Evolutionary conservation across 2,888 invertebrate genomes (phyloP), one percentile per base, ranked within the genome.

Genomic region (Drosophila differens): DNA sequence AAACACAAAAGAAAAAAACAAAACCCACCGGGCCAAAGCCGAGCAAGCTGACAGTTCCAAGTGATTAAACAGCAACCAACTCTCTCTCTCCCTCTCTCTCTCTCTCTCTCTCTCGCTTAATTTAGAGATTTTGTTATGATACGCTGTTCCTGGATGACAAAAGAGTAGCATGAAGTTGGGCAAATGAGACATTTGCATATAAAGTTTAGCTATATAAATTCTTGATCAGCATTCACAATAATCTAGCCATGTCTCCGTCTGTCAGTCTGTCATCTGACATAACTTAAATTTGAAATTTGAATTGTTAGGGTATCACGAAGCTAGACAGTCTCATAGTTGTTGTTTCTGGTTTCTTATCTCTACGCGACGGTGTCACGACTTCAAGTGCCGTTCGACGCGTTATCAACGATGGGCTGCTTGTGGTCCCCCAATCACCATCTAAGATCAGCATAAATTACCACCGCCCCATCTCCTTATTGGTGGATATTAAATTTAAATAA

Each of bases 41-140:
- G 35, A 39, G 44, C 54, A 69, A 75, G 69, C 58, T 37, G 76
- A 9, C 74, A 63, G 74, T 63, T 74, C 74, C 74, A 58, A 35
- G 6, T 55, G 58, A 74, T 33, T 57, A 74, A 51, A 33, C 74
- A 74, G 55, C 57, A 39, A 14, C 32, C 72, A 37, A 41, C 41
- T 44, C 54, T 72, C 39, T 47, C n/a, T 1, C 35, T n/a, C 30
- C n/a, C 25, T 33, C 58, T 41, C 33, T 53, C 30, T 33, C 44
- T 16, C 47, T 6, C 3, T 7, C 32, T 0, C 39, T n/a, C n/a
- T n/a, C 22, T 16, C 5, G 10, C 22, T 7, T 16, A 16, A 41
- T n/a, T 54, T 16, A 16, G 16, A 35, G 16, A 54, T 25, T 22
- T 33, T 54, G n/a, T 16, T 54, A 28, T 5, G 19, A 66, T 67